Percentiles rank a stretch among this genome's conserved stretches.
Evolutionary conservation across 2,797 vertebrate species (phyloP).

Genomic region (Clamator glandarius): DNA sequence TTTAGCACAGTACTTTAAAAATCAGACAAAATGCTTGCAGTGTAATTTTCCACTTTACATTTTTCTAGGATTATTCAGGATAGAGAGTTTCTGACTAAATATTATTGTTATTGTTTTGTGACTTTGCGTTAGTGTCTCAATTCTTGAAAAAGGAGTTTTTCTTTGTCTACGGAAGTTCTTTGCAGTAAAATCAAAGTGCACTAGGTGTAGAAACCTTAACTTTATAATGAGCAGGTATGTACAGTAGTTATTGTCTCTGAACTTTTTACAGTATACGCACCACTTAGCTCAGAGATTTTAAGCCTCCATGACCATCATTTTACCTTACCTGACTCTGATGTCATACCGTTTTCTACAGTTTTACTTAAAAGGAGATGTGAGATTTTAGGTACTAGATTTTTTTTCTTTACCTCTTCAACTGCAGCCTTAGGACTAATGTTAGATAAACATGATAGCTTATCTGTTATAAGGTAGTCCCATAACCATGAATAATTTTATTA

Average conservation of each 20-base stretch:
- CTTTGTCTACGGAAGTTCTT: not conserved
- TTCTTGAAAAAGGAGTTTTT: not conserved
- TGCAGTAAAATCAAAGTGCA: not conserved
- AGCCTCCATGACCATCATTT: not conserved
- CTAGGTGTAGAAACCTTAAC: not conserved
- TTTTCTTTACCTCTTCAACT: not conserved
- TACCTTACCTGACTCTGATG: not conserved
- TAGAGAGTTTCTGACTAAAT: not conserved
- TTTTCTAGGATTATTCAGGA: not conserved
- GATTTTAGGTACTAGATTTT: not conserved
- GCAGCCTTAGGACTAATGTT: not conserved
- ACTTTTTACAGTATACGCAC: not conserved
- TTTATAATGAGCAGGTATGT: not conserved
- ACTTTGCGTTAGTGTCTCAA: not conserved
- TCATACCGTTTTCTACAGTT: not conserved
- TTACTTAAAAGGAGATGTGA: not conserved
- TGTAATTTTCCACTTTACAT: not conserved
- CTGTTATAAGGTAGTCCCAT: not conserved
- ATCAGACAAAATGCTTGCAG: not conserved
- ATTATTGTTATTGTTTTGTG: not conserved
- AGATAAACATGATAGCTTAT: not conserved
- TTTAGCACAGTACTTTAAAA: not conserved
- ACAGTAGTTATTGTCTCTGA: not conserved
- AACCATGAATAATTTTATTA: not conserved
- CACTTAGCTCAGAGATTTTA: not conserved